Conservation (phyloP, 2,797 vertebrate genomes). For the Sarcoramphus papa region DNA sequence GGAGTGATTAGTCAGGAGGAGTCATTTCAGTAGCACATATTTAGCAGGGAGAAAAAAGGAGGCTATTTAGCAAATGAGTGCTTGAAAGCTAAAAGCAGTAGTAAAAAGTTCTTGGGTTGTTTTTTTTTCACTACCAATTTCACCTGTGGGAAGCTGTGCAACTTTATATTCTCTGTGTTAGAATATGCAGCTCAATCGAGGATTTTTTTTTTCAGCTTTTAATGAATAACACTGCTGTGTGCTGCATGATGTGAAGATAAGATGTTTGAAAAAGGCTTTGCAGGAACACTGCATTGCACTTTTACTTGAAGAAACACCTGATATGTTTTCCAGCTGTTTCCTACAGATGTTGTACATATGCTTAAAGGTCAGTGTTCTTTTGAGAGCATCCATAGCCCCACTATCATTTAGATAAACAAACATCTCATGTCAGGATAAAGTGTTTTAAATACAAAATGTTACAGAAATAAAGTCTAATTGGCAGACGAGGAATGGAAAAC, state of each 20-base stretch:
- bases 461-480: background rate
- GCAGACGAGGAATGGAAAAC: background rate
- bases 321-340: conserved; percentile 59
- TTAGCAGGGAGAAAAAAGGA: conserved; percentile 12
- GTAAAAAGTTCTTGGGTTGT: conserved; percentile 7
- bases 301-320: conserved; percentile 52
- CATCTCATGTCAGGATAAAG: background rate
- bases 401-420: conserved; percentile 22
- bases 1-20: background rate
- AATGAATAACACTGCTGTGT: conserved; percentile 60
- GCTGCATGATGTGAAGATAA: conserved; percentile 46
- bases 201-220: conserved; percentile 44
- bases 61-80: conserved; percentile 25
- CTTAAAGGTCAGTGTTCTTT: conserved; percentile 67
- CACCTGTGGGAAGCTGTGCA: conserved; percentile 36
- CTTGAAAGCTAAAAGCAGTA: conserved; percentile 45
- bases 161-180: conserved; percentile 38
- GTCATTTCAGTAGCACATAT: background rate
- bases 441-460: background rate
- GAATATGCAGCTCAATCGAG: conserved; percentile 21
- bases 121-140: conserved; percentile 4
- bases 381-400: background rate
- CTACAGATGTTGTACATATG: conserved; percentile 58
- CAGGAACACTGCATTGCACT: conserved; percentile 22
- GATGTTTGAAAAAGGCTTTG: conserved; percentile 48